Base-by-base conservation (phyloP, 1,140 invertebrate species). In the Drosophila asahinai region DNA sequence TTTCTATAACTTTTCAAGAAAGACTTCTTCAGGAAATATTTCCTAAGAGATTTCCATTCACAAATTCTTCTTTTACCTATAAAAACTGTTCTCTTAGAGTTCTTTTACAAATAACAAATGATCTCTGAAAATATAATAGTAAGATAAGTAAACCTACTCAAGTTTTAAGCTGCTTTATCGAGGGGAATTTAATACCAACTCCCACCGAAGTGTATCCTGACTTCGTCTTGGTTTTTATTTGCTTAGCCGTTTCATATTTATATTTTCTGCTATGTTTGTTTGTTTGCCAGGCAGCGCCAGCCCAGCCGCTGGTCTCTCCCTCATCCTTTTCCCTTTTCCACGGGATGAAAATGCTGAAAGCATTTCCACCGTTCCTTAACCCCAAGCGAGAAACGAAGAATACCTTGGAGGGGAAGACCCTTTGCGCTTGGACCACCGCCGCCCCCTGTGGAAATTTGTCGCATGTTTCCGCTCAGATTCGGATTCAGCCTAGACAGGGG, bases 331-430 rank as follows among this genome's bases (percentile, higher is more conserved):
- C 36, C 27, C 15, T 14, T 30, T 36, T 33, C n/a, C 30, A n/a
- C 38, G 14, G 64, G 19, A 80, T 86, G 68, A 57, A 80, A 87
- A 89, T 75, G 81, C 67, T 89, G 70, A 90, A 84, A 90, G 78
- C 86, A 90, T 90, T 89, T 89, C 86, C 74, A 84, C 74, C 81
- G 84, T 90, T 73, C 81, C 73, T 89, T 89, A 89, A 90, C 84
- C 84, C 84, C 72, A 38, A 65, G 43, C 65, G 45, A 67, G 52
- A 22, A 61, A 33, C 68, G 42, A 68, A 58, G 60, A 77, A 74
- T 70, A 78, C 78, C 83, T 87, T 80, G 67, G 59, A 55, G 5
- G 54, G 22, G 14, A 36, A 59, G 62, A 49, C 22, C 48, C 64
- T 61, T 54, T 62, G 58, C 81, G 74, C 54, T 81, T 43, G 47